Base-by-base conservation (phyloP, 2,113 vertebrate species). In the Centropristis striata region DNA sequence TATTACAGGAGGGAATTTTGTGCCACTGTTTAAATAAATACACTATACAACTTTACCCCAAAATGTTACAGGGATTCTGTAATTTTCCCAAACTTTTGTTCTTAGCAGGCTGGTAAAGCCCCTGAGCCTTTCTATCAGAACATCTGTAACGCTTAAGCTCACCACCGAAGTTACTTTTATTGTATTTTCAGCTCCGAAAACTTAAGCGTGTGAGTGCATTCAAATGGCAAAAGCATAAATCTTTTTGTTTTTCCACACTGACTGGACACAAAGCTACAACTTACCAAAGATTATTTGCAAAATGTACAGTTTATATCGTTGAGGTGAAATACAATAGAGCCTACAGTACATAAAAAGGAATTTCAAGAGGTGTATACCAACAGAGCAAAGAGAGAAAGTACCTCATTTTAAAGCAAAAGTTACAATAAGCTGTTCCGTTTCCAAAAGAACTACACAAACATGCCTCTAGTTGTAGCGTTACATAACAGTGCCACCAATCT, bases 1-100 rank as follows among this genome's bases (percentile, higher is more conserved):
- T 2, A 54, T 14, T 75, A 23, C 36, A 79, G 2, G 18, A 21
- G 57, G 41, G 6, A 64, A 51, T 49, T 70, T 81, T 76, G 25
- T 8, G 23, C 14, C 2, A 8, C 9, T 10, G 16, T 71, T 25
- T n/a, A 57, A 68, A 61, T 8, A 37, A 59, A 41, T 15, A 11
- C 25, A 46, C 32, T 32, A 6, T 4, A 60, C 1, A 47, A 32
- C 10, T 14, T 44, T 1, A 49, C 23, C 20, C 5, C 13, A 25
- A 57, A 44, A 51, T 4, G 6, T 39, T 21, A 14, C 3, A 78
- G 23, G 23, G 58, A 80, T 71, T 65, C 12, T 54, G 11, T 39
- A 1, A 55, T 21, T 57, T 71, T 37, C 27, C 21, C 53, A 60
- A 18, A 61, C n/a, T 18, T 49, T 0, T 64, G 55, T 63, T 78